These are phyloP conservation scores for Orycteropus afer DNA, from an alignment of 2,113 vertebrate genomes.

Conservation along the genomic window DNA sequence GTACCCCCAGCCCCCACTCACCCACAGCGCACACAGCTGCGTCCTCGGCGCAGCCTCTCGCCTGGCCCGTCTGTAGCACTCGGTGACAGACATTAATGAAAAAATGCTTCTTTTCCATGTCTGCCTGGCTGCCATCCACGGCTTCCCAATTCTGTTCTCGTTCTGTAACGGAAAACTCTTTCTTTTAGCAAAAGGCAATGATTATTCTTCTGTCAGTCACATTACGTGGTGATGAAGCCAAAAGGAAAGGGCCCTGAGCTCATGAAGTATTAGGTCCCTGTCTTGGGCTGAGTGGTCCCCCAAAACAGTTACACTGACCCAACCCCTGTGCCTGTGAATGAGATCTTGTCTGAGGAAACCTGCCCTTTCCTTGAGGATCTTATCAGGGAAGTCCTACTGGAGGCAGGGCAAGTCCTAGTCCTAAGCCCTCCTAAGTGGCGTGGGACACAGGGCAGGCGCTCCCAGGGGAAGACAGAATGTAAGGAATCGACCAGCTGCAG, in stretches of 20 bases:
- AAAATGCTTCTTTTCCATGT: conserved; percentile 84
- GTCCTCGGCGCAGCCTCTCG: conserved; percentile 86
- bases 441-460: neutral
- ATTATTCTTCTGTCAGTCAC: neutral
- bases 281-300: neutral
- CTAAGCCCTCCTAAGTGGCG: neutral
- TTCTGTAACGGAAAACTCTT: conserved; percentile 81
- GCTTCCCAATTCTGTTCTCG: conserved; percentile 94
- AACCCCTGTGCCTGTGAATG: neutral
- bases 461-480: neutral
- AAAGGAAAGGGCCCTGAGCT: neutral
- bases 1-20: conserved; percentile 81
- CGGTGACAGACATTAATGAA: conserved; percentile 95
- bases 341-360: neutral
- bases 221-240: neutral
- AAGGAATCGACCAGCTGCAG: neutral
- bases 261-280: neutral
- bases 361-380: neutral
- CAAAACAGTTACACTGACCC: neutral
- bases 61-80: conserved; percentile 86
- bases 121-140: conserved; percentile 85
- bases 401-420: neutral
- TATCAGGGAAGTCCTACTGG: neutral
- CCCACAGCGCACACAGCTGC: conserved; percentile 94
- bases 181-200: neutral